Conservation (phyloP, 2,797 vertebrate species). For the Acipenser ruthenus region DNA sequence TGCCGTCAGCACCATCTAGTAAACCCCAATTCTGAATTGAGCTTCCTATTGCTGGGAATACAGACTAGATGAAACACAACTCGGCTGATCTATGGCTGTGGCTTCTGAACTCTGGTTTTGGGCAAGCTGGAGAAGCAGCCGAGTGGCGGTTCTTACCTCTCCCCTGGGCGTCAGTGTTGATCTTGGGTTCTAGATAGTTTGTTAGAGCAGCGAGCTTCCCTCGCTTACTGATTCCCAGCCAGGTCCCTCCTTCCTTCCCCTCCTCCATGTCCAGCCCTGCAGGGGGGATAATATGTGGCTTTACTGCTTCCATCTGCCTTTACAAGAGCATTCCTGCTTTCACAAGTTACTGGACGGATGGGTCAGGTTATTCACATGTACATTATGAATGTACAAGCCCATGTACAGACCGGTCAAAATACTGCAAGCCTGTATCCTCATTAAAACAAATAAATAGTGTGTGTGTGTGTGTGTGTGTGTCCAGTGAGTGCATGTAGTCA, state of each 20-base stretch:
- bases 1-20: too few species aligned
- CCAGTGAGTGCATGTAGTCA: too few species aligned
- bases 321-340: slow-evolving; percentile 15
- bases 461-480: too few species aligned
- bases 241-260: slow-evolving; percentile 88
- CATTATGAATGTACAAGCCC: background rate
- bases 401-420: background rate
- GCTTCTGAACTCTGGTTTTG: background rate
- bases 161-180: slow-evolving; percentile 71
- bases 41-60: too few species aligned
- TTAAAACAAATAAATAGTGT: too few species aligned
- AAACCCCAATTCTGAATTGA: too few species aligned
- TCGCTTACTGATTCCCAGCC: slow-evolving; percentile 86
- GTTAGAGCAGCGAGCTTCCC: slow-evolving; percentile 87
- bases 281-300: slow-evolving; percentile 27
- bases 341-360: slow-evolving; percentile 18
- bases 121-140: background rate
- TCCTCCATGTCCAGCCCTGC: slow-evolving; percentile 87
- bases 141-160: slow-evolving; percentile 60
- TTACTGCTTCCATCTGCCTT: slow-evolving; percentile 35
- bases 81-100: too few species aligned
- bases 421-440: too few species aligned
- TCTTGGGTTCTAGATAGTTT: slow-evolving; percentile 80
- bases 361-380: background rate
- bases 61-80: too few species aligned